Evolutionary conservation across 2,797 vertebrate species (phyloP).

Genomic region (Heteromormyrus szaboi): DNA sequence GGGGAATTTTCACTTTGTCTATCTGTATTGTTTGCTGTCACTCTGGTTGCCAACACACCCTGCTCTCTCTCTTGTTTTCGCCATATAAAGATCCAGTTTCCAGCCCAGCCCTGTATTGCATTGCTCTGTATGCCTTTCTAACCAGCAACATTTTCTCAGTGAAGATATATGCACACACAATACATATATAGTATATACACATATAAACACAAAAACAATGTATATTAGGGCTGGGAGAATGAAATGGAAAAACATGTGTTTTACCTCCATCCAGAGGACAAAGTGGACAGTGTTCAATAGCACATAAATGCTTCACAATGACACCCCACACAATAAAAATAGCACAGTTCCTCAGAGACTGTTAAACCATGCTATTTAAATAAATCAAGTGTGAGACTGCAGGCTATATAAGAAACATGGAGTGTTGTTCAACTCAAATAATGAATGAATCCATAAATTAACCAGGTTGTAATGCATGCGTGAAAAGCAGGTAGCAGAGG

Average conservation of each 20-base stretch:
- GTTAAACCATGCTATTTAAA: neutral
- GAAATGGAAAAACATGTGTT: neutral
- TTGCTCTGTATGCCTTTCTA: neutral
- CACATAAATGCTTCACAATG: neutral
- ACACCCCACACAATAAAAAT: neutral
- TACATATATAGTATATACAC: neutral
- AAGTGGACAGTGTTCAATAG: neutral
- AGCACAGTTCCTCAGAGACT: neutral
- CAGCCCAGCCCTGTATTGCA: neutral
- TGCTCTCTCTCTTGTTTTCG: neutral
- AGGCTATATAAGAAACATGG: neutral
- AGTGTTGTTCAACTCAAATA: neutral
- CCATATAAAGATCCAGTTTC: neutral
- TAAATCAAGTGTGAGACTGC: neutral
- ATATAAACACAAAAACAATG: neutral
- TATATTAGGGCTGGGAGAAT: neutral
- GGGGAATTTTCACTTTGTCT: neutral
- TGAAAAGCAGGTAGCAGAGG: neutral
- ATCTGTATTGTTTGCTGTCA: neutral
- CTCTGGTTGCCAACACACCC: neutral
- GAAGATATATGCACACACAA: neutral
- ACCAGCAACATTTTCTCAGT: neutral
- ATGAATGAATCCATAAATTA: neutral
- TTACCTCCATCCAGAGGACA: conserved; percentile 7
- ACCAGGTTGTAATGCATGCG: neutral